phyloP scores from a whole-genome alignment of 2,797 vertebrate species.

The Carcharodon carcharias region DNA sequence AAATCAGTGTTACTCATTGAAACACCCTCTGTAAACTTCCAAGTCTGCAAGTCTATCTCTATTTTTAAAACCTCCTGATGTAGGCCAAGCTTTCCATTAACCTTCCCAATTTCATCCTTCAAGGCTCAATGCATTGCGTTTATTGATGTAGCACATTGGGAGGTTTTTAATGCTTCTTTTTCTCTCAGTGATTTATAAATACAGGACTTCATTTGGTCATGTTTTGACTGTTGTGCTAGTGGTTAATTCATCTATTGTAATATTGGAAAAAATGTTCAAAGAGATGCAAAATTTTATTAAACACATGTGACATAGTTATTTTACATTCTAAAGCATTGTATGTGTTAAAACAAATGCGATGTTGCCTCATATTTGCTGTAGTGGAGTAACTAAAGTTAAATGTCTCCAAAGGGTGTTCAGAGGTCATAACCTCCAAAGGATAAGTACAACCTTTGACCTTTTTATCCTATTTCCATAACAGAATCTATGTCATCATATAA shows the following conservation, averaged over 20 bases:
- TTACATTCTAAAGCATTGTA: background rate
- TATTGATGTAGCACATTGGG: background rate
- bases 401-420: background rate
- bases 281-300: background rate
- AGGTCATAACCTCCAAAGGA: background rate
- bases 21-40: background rate
- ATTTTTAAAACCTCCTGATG: background rate
- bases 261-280: background rate
- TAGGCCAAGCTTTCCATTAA: background rate
- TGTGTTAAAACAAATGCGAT: background rate
- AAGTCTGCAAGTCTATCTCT: background rate
- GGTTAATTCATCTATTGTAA: background rate
- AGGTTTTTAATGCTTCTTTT: background rate
- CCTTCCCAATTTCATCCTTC: background rate
- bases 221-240: background rate
- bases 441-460: background rate
- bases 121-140: background rate
- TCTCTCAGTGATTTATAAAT: background rate
- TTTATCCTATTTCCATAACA: slow-evolving; percentile 16
- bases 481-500: background rate
- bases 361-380: background rate
- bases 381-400: background rate
- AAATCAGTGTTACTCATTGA: background rate
- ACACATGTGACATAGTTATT: background rate
- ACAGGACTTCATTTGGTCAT: background rate